phyloP scores from a whole-genome alignment of 2,888 invertebrate species.

The Tribolium freemani region DNA sequence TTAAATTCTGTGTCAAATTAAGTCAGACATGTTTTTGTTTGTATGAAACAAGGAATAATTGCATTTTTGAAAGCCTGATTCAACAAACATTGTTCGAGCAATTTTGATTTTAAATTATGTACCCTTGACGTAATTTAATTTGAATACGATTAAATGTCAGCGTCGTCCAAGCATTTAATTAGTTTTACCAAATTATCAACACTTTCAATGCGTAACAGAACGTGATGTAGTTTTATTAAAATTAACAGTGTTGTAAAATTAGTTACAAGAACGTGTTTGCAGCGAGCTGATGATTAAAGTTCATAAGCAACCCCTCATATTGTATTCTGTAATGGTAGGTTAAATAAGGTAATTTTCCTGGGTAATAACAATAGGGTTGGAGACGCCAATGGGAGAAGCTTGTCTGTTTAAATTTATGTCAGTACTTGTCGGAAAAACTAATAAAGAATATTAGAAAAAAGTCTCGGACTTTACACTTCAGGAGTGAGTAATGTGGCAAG shows the following conservation, averaged over 20 bases:
- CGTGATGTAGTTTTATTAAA: slow-evolving; percentile 10
- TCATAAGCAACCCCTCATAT: slow-evolving; percentile 22
- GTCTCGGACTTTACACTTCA: slow-evolving; percentile 17
- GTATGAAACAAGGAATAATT: slow-evolving; percentile 11
- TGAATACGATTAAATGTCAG: slow-evolving; percentile 24
- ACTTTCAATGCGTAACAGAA: neutral
- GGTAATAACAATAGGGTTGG: slow-evolving; percentile 5
- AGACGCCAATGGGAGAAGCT: neutral
- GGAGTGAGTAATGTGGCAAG: slow-evolving; percentile 9
- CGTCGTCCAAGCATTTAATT: neutral
- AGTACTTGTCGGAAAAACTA: slow-evolving; percentile 5
- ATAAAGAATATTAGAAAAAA: slow-evolving; percentile 10
- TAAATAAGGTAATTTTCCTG: slow-evolving; percentile 20
- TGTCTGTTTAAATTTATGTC: slow-evolving; percentile 8
- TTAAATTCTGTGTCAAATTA: neutral
- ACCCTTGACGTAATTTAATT: slow-evolving; percentile 17
- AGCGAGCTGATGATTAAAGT: slow-evolving; percentile 12
- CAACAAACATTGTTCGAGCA: slow-evolving; percentile 1
- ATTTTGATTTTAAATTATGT: slow-evolving; percentile 23
- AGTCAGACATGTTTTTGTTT: slow-evolving; percentile 14
- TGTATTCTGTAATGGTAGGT: slow-evolving; percentile 13
- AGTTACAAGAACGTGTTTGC: slow-evolving; percentile 4
- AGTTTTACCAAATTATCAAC: neutral
- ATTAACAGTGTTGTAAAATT: slow-evolving; percentile 11
- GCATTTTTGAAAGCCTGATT: slow-evolving; percentile 4